A percentile compares a stretch with the other conserved stretches of the same genome.
These are phyloP conservation scores for Cryptosula pallasiana DNA, from an alignment of 2,888 invertebrate genomes.

Conservation along the genomic window DNA sequence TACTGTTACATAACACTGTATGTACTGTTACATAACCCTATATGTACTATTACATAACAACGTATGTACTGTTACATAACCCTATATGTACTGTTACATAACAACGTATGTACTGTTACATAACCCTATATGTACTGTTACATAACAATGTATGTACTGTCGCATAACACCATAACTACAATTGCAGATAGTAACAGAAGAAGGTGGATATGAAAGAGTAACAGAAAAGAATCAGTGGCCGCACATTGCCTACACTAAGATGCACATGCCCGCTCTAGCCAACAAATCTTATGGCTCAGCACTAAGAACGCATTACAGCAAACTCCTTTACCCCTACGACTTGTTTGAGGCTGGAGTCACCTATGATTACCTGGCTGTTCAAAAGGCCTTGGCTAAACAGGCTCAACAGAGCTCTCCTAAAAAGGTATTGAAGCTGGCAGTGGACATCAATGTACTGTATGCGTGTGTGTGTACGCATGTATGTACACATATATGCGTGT, in stretches of 20 bases:
- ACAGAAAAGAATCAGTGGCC: constrained; percentile 26
- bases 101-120: too few relatives aligned
- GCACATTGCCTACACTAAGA: neutral
- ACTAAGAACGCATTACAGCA: constrained; percentile 85
- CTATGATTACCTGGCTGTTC: neutral
- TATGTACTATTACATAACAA: too few relatives aligned
- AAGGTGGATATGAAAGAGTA: constrained; percentile 28
- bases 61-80: too few relatives aligned
- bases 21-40: too few relatives aligned
- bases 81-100: too few relatives aligned
- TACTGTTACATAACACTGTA: too few relatives aligned
- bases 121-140: too few relatives aligned
- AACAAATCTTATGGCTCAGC: constrained; percentile 63
- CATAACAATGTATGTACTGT: too few relatives aligned
- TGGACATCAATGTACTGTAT: too few relatives aligned
- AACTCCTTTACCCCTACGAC: constrained; percentile 82
- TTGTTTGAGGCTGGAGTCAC: constrained; percentile 69
- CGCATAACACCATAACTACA: too few relatives aligned
- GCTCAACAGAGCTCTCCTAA: neutral
- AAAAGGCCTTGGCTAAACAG: neutral
- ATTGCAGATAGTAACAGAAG: constrained; percentile 25
- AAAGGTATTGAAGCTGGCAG: too few relatives aligned
- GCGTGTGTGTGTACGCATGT: neutral
- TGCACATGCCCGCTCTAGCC: neutral
- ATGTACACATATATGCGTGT: neutral